phyloP scores from a whole-genome alignment of 2,888 invertebrate genomes.

The Polydrusus tereticollis region DNA sequence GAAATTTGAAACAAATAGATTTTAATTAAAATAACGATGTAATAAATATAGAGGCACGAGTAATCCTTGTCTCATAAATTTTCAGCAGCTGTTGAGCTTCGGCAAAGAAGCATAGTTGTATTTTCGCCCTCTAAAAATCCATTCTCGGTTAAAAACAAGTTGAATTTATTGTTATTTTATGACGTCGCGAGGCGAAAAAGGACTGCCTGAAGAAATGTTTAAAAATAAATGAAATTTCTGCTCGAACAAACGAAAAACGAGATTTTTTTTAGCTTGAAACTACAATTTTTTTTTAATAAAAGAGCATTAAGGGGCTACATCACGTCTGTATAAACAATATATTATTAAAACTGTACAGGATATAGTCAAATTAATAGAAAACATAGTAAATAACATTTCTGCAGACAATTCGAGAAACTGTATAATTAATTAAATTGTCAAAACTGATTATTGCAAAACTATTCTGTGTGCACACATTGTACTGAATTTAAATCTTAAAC shows the following conservation, averaged over 20 bases:
- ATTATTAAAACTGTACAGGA: no score
- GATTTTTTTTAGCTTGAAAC: neutral
- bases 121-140: constrained; percentile 7
- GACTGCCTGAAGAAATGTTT: neutral
- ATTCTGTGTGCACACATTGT: no score
- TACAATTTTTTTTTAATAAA: no score
- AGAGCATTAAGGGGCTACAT: no score
- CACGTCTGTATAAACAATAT: no score
- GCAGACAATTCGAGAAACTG: no score
- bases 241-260: neutral
- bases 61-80: constrained; percentile 12
- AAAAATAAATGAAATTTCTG: neutral
- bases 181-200: neutral
- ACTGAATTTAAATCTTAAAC: no score
- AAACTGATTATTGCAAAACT: no score
- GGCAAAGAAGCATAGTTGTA: constrained; percentile 1
- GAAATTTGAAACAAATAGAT: constrained; percentile 5
- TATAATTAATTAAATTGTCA: no score
- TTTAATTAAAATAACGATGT: constrained; percentile 2
- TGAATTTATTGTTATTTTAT: constrained; percentile 5
- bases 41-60: constrained; percentile 9
- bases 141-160: constrained; percentile 13
- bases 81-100: constrained; percentile 12
- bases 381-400: no score
- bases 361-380: no score